Base-by-base conservation (phyloP, 2,113 vertebrate species). In the Nettapus auritus region DNA sequence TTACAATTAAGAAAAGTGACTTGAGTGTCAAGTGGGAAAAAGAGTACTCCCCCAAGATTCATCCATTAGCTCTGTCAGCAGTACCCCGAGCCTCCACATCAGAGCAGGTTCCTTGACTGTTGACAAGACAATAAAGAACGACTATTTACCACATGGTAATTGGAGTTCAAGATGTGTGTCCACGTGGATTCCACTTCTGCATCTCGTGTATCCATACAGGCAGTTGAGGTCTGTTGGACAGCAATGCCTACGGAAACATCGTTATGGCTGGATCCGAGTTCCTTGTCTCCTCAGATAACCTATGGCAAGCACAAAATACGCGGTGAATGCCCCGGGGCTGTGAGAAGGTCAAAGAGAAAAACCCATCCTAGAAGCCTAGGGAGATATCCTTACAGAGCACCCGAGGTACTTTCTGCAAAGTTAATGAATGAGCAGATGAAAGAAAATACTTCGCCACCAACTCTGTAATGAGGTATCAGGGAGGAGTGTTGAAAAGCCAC, bases 131-230 rank as follows among this genome's bases (percentile, higher is more conserved):
- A 82, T 93, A 95, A 96, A 94, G 92, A 85, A 96, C 90, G 62
- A 84, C 50, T 94, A 90, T 96, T 94, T 94, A 82, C 94, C 83
- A 79, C 79, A 50, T 66, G 86, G 88, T 90, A 93, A 96, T 82
- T 96, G 55, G 50, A 93, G 93, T 95, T 94, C 96, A 96, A 94
- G 95, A 95, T 96, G 90, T 94, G 86, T 86, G 83, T 89, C 96
- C 94, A 79, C 90, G 82, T 89, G 92, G 93, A 94, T 87, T 90
- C 93, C 64, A 9, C 76, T 95, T 90, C 18, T 86, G 60, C 42
- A 86, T 91, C 88, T 90, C 77, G 9, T 50, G 69, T 88, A 64
- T 75, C 82, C 76, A 71, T 18, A 20, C 18, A 66, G 56, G 68
- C 73, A 83, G 18, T 42, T 34, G 71, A 69, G 44, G 57, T 78